Conservation (phyloP, 2,888 invertebrate species). For the Tachina lurida region DNA sequence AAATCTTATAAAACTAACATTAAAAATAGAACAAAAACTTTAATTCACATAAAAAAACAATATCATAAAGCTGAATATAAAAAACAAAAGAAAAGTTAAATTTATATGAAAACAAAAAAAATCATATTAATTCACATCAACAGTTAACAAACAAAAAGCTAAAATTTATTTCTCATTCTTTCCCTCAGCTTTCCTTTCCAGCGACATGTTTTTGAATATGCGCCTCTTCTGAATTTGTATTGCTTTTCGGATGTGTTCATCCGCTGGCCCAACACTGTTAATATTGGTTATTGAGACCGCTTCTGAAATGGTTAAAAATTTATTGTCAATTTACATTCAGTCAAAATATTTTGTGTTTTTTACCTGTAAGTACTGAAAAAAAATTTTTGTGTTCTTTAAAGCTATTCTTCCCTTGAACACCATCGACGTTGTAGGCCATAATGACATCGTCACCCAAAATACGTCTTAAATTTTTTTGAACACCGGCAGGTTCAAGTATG, state of each 20-base stretch:
- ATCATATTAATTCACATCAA: no score
- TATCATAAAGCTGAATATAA: no score
- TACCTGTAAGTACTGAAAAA: conserved; percentile 27
- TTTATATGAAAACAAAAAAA: no score
- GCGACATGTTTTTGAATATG: conserved; percentile 42
- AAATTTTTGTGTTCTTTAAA: conserved; percentile 43
- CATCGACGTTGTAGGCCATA: conserved; percentile 22
- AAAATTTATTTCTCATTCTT: no score
- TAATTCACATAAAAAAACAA: no score
- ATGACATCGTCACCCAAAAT: conserved; percentile 17
- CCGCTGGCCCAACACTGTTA: conserved; percentile 50
- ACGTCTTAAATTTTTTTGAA: no score
- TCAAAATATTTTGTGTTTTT: conserved; percentile 26
- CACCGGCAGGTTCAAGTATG: neutral
- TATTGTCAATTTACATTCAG: conserved; percentile 45
- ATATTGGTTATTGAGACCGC: conserved; percentile 39
- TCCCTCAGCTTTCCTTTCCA: conserved; percentile 35
- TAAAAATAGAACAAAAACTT: neutral
- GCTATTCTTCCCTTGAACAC: conserved; percentile 23
- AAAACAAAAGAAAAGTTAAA: no score
- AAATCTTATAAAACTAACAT: neutral
- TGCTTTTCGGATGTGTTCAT: conserved; percentile 41
- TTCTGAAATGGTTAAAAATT: conserved; percentile 46
- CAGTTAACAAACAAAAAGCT: no score
- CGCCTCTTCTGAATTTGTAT: conserved; percentile 29